Base-by-base conservation (phyloP, 1,140 invertebrate species). In the Drosophila bocqueti region DNA sequence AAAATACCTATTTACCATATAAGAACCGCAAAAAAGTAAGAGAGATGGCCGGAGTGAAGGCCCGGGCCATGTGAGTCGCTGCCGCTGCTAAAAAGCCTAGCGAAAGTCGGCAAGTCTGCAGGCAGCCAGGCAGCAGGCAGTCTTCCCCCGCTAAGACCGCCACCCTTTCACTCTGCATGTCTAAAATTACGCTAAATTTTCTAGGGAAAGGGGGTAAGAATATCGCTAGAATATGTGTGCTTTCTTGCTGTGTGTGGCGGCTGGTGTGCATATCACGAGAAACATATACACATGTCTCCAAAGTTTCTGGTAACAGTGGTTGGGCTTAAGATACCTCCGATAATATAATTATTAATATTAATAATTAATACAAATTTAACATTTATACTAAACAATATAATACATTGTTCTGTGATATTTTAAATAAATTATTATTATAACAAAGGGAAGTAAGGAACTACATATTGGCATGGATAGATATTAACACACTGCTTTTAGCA, bases 1-100 rank as follows among this genome's bases (percentile, higher is more conserved):
- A 61, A 76, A 81, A 87, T 87, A 84, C 71, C 64, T 84, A 78
- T 80, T 87, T 89, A 77, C 76, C 84, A 87, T 83, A 77, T 73
- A 69, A 57, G 16, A 73, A 58, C 61, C 54, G 62, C 52, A 49
- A 55, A 55, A 61, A 61, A 62, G 62, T 34, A 65, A 38, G 49
- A 54, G 50, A 21, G 15, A 40, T 21, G n/a, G 46, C 46, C 38
- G 16, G 26, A 40, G 6, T 7, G 16, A 18, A 26, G 8, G 46
- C 46, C 24, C 15, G 15, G 36, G 13, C 69, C 69, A 83, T 74
- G 46, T 72, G 69, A 69, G 61, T 61, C 55, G 61, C 34, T 46
- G 3, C 16, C 8, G 49, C 52, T 78, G 80, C 84, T 86, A 83
- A 89, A 89, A 84, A 81, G 81, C 65, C 73, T 45, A 72, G 50